These are phyloP conservation scores for Scomber japonicus DNA, from an alignment of 2,113 vertebrate species.

Conservation along the genomic window DNA sequence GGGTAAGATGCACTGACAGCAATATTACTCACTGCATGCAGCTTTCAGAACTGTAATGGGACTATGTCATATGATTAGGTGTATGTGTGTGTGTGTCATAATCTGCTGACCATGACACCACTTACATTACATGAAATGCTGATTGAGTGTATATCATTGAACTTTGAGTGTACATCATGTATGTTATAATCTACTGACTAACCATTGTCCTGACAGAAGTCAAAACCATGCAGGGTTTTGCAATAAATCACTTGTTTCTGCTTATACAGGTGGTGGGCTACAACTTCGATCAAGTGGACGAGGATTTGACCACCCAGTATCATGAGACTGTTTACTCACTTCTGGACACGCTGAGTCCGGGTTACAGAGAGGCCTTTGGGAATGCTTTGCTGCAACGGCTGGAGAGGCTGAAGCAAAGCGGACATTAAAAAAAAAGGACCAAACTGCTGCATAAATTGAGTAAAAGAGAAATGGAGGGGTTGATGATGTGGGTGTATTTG, in stretches of 20 bases:
- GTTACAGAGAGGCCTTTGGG: conserved; percentile 96
- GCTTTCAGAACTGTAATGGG: neutral
- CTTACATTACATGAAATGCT: too few relatives aligned
- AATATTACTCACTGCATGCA: neutral
- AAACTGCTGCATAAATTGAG: neutral
- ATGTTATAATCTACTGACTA: too few relatives aligned
- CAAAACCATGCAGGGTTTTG: neutral
- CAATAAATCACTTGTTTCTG: conserved; percentile 19
- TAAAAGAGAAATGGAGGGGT: conserved; percentile 7
- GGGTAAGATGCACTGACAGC: conserved; percentile 83
- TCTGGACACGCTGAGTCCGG: conserved; percentile 94
- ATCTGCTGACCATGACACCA: too few relatives aligned
- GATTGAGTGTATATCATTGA: too few relatives aligned
- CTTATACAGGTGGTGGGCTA: conserved; percentile 91
- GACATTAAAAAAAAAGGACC: conserved; percentile 83
- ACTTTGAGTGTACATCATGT: too few relatives aligned
- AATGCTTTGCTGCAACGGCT: conserved; percentile 95
- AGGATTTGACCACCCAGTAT: conserved; percentile 89
- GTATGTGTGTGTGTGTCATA: too few relatives aligned
- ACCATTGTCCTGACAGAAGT: too few relatives aligned
- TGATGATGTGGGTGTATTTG: conserved; percentile 36
- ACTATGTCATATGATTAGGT: too few relatives aligned
- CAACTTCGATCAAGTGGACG: conserved; percentile 92
- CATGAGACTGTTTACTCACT: conserved; percentile 98
- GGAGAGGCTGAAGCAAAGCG: conserved; percentile 91